A percentile compares a stretch with the other conserved stretches of the same genome.
phyloP scores from a whole-genome alignment of 2,888 invertebrate genomes.

The Plutella xylostella region DNA sequence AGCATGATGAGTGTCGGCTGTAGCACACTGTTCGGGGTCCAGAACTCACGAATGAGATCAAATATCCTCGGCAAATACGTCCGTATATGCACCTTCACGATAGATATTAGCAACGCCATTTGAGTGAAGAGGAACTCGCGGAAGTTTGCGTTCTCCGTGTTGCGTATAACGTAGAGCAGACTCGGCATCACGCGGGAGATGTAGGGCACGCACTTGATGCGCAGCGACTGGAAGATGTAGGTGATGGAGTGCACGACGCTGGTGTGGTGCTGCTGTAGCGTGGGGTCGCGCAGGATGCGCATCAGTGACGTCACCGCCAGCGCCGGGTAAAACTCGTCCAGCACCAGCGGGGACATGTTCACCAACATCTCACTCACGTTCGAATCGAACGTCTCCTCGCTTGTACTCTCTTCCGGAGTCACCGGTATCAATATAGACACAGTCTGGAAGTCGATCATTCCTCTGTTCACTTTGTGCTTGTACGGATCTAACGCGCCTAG shows the following conservation, averaged over 20 bases:
- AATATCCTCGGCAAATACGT: conserved; percentile 97
- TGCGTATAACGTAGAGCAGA: conserved; percentile 88
- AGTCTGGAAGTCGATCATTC: conserved; percentile 88
- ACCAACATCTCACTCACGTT: conserved; percentile 95
- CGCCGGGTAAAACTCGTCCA: conserved; percentile 98
- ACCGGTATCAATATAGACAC: conserved; percentile 85
- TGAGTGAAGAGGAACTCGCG: conserved; percentile 95
- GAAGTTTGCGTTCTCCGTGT: conserved; percentile 81
- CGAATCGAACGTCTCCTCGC: conserved; percentile 64
- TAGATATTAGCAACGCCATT: conserved; percentile 90
- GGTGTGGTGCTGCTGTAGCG: conserved; percentile 90
- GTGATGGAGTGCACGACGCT: conserved; percentile 97
- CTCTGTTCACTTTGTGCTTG: conserved; percentile 95
- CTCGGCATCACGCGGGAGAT: conserved; percentile 91
- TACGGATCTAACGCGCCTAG: conserved; percentile 98
- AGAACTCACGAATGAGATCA: conserved; percentile 90
- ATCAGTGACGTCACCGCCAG: conserved; percentile 96
- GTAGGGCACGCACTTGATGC: conserved; percentile 93
- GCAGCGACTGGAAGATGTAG: conserved; percentile 95
- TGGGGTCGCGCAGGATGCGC: conserved; percentile 93
- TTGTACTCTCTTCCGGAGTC: conserved; percentile 74
- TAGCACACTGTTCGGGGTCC: conserved; percentile 87
- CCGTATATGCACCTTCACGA: conserved; percentile 96
- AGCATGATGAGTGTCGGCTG: conserved; percentile 91
- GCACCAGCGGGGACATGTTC: conserved; percentile 86